Conservation (phyloP, 1,140 invertebrate species). For the Triops cancriformis region DNA sequence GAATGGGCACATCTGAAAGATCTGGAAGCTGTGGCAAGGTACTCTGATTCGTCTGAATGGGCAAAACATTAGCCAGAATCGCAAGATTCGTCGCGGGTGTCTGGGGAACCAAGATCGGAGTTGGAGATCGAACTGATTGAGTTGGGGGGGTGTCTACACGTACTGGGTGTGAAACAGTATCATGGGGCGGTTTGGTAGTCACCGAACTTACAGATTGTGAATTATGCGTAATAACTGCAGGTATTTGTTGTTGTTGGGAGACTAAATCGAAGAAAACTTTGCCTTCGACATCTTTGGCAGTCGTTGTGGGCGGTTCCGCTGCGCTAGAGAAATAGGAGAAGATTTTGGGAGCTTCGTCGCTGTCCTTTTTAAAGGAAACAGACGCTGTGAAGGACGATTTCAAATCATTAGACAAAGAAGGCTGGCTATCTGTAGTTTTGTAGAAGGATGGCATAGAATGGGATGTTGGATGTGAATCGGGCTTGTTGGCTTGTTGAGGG, state of each 20-base stretch:
- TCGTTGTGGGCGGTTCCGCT: neutral
- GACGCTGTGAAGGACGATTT: neutral
- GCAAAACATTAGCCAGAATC: neutral
- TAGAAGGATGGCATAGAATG: neutral
- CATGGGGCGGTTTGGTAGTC: neutral
- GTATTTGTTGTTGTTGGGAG: neutral
- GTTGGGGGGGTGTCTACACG: neutral
- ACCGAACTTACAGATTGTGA: neutral
- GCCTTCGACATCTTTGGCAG: conserved; percentile 16
- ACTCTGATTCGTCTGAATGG: neutral
- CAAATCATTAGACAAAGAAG: neutral
- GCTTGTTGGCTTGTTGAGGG: neutral
- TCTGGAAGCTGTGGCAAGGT: neutral
- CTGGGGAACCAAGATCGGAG: neutral
- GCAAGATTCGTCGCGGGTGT: neutral
- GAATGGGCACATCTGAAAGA: neutral
- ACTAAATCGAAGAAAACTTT: conserved; percentile 24
- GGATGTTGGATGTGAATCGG: neutral
- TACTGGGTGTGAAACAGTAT: neutral
- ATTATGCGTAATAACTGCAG: neutral
- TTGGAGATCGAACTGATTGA: neutral
- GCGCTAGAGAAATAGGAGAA: conserved; percentile 23
- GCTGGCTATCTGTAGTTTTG: neutral
- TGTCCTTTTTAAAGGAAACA: conserved; percentile 16
- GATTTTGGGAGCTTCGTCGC: conserved; percentile 22